Conservation (phyloP, 2,797 vertebrate genomes). For the Pelochelys cantorii region DNA sequence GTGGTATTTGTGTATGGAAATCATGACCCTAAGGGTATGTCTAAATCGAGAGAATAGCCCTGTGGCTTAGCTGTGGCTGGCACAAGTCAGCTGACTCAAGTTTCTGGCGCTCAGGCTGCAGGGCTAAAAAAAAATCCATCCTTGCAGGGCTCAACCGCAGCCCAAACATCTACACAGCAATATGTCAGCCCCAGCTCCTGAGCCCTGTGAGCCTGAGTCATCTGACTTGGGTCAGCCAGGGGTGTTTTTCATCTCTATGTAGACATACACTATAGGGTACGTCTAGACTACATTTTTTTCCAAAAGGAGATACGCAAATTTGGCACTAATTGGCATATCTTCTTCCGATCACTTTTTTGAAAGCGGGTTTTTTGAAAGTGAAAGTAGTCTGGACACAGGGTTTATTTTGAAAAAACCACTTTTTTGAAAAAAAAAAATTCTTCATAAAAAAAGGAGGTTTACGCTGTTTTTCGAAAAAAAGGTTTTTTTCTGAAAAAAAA, state of each 20-base stretch:
- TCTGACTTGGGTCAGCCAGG: fast-evolving
- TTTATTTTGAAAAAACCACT: no score
- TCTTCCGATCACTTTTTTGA: no score
- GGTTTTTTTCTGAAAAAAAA: no score
- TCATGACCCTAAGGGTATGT: background rate
- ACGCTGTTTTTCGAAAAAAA: no score
- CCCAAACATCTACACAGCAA: background rate
- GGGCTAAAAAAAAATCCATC: background rate
- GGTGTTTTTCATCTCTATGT: background rate
- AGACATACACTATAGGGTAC: background rate
- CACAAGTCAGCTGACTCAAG: background rate
- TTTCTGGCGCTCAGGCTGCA: background rate
- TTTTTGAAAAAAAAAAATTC: no score
- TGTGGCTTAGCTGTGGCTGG: background rate
- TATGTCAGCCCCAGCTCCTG: background rate
- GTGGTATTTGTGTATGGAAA: conserved; percentile 45
- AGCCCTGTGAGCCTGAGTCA: background rate
- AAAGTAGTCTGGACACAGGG: no score
- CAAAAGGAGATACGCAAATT: no score
- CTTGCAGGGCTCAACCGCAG: background rate
- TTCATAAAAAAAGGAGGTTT: no score
- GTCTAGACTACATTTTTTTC: no score
- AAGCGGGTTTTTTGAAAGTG: no score
- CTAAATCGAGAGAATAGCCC: background rate
- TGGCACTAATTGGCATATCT: no score